Evolutionary conservation across 2,888 invertebrate species (phyloP), one percentile per base, ranked within the genome.

Genomic region (Flexamia atlantica): DNA sequence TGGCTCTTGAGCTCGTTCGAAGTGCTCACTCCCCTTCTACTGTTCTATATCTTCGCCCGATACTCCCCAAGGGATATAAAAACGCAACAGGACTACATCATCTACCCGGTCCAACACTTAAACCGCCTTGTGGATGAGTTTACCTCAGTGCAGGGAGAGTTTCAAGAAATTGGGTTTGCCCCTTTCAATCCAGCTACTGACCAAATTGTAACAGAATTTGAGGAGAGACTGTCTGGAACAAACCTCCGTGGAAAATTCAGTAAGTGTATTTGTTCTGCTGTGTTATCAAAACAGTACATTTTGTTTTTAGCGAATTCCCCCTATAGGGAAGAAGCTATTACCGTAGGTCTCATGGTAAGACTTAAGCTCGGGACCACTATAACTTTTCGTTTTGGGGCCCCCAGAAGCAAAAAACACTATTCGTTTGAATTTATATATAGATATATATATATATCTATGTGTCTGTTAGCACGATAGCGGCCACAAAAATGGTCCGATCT

Each of bases 1-100:
- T 70, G 70, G 70, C 40, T 70, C 10, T 14, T 70, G n/a, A 70
- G 70, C 40, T 70, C 36, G 10, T 70, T 70, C 12, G 70, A 70
- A 70, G 40, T 70, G 20, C 23, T 70, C 14, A 20, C 23, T 14
- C 70, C 70, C 7, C 70, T 70, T 20, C 70, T 70, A 5, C 40
- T 70, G 23, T 70, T 20, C 23, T 70, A 70, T 40, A 1, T 70
- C 1, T 40, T 70, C 70, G 40, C 70, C 4, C 36, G 40, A 12
- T 70, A 70, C 14, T 10, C 20, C 23, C 70, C 70, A n/a, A 36
- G 7, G 14, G 70, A 70, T 17, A 32, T 36, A 20, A 36, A 40
- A 36, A 14, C 70, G 12, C 9, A 70, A n/a, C 36, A 70, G 20
- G 20, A 70, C 14, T 70, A 70, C 40, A 10, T 36, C 7, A 36